Base-by-base conservation (phyloP, 2,797 vertebrate genomes). In the Siniperca scherzeri region DNA sequence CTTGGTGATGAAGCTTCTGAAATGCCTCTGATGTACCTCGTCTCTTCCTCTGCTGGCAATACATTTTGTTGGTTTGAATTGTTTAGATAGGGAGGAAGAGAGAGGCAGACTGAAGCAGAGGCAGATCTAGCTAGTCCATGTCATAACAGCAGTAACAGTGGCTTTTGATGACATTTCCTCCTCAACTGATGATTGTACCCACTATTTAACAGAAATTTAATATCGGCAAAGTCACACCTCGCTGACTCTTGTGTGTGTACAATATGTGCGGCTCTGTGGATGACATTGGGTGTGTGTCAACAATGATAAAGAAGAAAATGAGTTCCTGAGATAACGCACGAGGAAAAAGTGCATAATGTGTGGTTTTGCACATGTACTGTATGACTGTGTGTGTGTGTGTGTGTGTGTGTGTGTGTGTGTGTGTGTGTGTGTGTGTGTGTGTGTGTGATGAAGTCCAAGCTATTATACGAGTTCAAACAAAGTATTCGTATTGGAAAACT, bases 81-180 rank as follows among this genome's bases (percentile, higher is more conserved):
- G 59, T 66, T 69, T n/a, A 5, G 27, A 42, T 36, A 5, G 7
- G 10, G n/a, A 77, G 25, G 71, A 52, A 46, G 22, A 67, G 70
- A 46, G 50, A 30, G 33, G 65, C 50, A 50, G 42, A 30, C n/a
- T 61, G 40, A 70, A 36, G 33, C 21, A 57, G 42, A 70, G 14
- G 30, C 36, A 50, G 7, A 69, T 56, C 46, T 2, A 17, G 42
- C 60, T 12, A 12, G 48, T 9, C 25, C 12, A 12, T 56, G 33
- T 42, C 50, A 52, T 3, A 57, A 33, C 69, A 62, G 21, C 16
- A 67, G 33, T 67, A 70, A 73, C 65, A 56, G 13, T 13, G 9
- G 52, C 60, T 85, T 89, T 74, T 91, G 83, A 92, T 92, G 92
- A 91, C 86, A 91, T 87, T 92, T 92, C 73, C 83, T 65, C 14